Base-by-base conservation (phyloP, 2,888 invertebrate genomes). In the Monopis laevigella region DNA sequence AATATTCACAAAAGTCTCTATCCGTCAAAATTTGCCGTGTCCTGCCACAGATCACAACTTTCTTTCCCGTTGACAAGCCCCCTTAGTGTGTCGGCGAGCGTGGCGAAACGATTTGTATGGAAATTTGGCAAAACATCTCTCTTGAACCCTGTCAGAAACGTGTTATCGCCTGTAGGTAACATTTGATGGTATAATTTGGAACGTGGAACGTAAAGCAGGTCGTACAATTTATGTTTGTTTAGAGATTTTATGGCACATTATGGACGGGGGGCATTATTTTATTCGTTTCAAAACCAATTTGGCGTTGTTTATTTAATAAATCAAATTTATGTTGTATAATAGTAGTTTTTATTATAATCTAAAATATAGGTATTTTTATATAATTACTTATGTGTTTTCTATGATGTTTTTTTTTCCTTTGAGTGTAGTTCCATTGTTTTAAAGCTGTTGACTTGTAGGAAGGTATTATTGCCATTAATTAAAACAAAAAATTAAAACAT, bases 21-120 rank as follows among this genome's bases (percentile, higher is more conserved):
- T n/a, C n/a, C n/a, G n/a, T n/a, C n/a, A n/a, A n/a, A n/a, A n/a
- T n/a, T n/a, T n/a, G n/a, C n/a, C n/a, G n/a, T n/a, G n/a, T n/a
- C n/a, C n/a, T n/a, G n/a, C n/a, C n/a, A n/a, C n/a, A n/a, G n/a
- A n/a, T n/a, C n/a, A n/a, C n/a, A n/a, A n/a, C n/a, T n/a, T n/a
- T n/a, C n/a, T n/a, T n/a, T 13, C 28, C 5, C 12, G n/a, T 10
- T 28, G 28, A 28, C 11, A 12, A 28, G 11, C 4, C 28, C n/a
- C n/a, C n/a, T n/a, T n/a, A n/a, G n/a, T 16, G 19, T 19, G 18
- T 52, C 48, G 49, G 51, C 52, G 57, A 56, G 64, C 71, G 73
- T 66, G 62, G 64, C 70, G 58, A 73, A 77, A 49, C 70, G 74
- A 77, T 80, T 80, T 75, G 72, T 74, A 80, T 78, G 78, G 72